Evolutionary conservation across 2,797 vertebrate genomes (phyloP), one percentile per base, ranked within the genome.

Genomic region (Brachyrhaphis roseni): DNA sequence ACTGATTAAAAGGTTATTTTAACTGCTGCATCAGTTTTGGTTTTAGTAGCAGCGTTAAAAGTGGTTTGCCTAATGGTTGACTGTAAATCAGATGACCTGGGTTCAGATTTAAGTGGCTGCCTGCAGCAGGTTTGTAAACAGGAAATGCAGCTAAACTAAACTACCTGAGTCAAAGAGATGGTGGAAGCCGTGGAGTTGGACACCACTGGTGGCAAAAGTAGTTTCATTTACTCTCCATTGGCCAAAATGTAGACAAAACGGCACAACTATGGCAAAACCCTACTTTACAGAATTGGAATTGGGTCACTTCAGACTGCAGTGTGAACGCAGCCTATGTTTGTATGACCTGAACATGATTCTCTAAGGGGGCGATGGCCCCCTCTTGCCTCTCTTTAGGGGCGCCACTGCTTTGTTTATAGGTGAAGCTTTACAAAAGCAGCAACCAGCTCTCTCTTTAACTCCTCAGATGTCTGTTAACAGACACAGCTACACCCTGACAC

Each of bases 121-220:
- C 8, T 26, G 5, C 39, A 62, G 72, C 73, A 77, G 79, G 75
- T 82, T 84, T 75, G 57, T 84, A 89, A 91, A 90, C 88, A 91
- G 88, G 88, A 91, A 87, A 78, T 75, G 2, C 66, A 77, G 28
- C 26, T 85, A 16, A 46, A 46, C 45, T 75, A 85, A 90, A 84
- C 51, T 11, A 23, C 72, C 49, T 0, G 31, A 70, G 16, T 13
- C 62, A 4, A n/a, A 34, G 11, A 62, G 28, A 28, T 20, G 5
- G 3, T 36, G 68, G 46, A 18, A 18, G 46, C 16, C 5, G 16
- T 18, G 46, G 5, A 47, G 46, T 6, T 47, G 46, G 46, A 47
- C 46, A 18, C 1, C 23, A 26, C 8, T 10, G 23, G 51, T 26
- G 8, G 23, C 11, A 55, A 55, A 55, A 55, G 31, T 36, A 64